Evolutionary conservation across 2,888 invertebrate genomes (phyloP).

Genomic region (Ceramica pisi): DNA sequence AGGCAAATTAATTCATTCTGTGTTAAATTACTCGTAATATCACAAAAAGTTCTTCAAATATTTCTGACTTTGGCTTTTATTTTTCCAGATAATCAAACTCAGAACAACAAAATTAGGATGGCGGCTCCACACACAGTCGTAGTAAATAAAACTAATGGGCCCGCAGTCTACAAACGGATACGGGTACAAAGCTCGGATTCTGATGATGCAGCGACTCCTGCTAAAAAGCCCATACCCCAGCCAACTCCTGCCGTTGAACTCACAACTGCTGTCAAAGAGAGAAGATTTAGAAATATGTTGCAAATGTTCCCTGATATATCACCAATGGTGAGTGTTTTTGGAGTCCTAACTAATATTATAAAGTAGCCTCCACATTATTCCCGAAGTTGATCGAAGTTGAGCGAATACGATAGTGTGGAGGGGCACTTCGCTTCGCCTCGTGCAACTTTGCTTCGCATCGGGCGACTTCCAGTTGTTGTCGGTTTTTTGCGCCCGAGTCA

Average conservation of each 20-base stretch:
- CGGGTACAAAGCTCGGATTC: constrained; percentile 90
- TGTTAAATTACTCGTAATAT: constrained; percentile 1
- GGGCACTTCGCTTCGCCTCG: too few relatives aligned
- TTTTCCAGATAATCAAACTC: constrained; percentile 70
- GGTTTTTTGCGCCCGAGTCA: too few relatives aligned
- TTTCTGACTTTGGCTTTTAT: neutral
- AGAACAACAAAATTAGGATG: constrained; percentile 75
- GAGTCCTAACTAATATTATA: neutral
- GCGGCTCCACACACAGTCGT: constrained; percentile 77
- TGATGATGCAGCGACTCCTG: constrained; percentile 83
- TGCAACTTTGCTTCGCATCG: too few relatives aligned
- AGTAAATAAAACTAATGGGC: constrained; percentile 71
- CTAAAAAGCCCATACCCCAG: constrained; percentile 52
- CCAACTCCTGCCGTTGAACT: constrained; percentile 71
- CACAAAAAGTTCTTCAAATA: constrained; percentile 5
- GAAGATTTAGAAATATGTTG: constrained; percentile 91
- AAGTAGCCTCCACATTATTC: too few relatives aligned
- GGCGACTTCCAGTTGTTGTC: too few relatives aligned
- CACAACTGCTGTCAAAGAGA: constrained; percentile 89
- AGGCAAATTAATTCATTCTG: neutral
- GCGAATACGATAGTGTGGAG: too few relatives aligned
- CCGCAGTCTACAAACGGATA: constrained; percentile 84
- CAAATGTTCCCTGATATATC: constrained; percentile 92
- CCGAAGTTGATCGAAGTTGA: too few relatives aligned
- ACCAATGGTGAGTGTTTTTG: constrained; percentile 85